Evolutionary conservation across 2,113 vertebrate species (phyloP).

Genomic region (Myotis lucifugus): DNA sequence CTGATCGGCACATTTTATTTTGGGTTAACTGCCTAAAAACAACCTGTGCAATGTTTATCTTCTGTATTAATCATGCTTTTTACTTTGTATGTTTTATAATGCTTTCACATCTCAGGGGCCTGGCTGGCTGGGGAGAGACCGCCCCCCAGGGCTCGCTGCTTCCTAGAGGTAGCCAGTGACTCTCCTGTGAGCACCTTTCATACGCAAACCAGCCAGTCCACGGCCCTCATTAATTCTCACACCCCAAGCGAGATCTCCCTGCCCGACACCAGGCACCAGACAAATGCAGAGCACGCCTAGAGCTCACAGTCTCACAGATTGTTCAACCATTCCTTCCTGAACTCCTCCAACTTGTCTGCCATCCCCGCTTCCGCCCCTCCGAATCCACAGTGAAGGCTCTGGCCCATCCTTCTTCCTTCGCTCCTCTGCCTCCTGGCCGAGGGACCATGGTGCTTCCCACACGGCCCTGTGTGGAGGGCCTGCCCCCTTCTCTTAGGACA

Average conservation of each 20-base stretch:
- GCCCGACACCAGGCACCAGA: neutral
- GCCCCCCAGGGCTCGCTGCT: neutral
- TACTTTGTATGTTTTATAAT: neutral
- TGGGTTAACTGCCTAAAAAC: conserved; percentile 15
- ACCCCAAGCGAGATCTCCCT: neutral
- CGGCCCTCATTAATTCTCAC: neutral
- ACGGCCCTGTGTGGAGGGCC: neutral
- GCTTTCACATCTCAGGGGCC: neutral
- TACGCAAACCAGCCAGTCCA: neutral
- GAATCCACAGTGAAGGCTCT: neutral
- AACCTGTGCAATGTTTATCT: neutral
- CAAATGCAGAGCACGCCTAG: neutral
- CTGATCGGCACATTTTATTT: conserved; percentile 28
- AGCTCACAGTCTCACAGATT: neutral
- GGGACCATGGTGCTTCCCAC: accelerated
- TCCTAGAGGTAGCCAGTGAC: neutral
- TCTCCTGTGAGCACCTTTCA: neutral
- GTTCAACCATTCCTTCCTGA: neutral
- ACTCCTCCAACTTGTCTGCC: neutral
- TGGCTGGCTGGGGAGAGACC: neutral
- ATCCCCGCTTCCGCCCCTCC: neutral
- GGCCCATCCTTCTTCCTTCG: neutral
- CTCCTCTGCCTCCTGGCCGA: neutral
- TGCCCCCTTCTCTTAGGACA: neutral
- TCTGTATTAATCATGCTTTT: neutral